Percentiles rank a stretch among this genome's conserved stretches.
phyloP scores from a whole-genome alignment of 2,113 vertebrate species.

The Girardinichthys multiradiatus region DNA sequence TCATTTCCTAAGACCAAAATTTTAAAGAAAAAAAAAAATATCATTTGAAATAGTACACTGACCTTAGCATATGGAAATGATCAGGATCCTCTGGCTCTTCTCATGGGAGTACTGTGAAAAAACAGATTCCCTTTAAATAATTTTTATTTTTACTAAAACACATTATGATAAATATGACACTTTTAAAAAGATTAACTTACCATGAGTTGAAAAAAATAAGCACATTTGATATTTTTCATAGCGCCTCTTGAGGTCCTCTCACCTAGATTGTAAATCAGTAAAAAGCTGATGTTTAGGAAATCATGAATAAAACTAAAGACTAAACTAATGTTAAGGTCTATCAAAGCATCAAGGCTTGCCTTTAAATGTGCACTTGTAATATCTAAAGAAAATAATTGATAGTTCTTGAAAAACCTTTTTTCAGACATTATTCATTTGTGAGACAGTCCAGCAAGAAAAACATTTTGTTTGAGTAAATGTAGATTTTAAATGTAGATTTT shows the following conservation, averaged over 20 bases:
- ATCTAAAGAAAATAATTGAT: no score
- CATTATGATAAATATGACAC: background rate
- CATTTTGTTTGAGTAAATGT: background rate
- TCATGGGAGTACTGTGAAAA: conserved; percentile 46
- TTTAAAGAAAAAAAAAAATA: background rate
- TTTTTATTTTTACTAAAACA: background rate
- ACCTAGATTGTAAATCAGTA: background rate
- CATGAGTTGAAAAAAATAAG: background rate
- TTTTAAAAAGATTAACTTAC: background rate
- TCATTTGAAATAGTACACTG: conserved; percentile 16
- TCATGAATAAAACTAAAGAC: background rate
- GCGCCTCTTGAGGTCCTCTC: background rate
- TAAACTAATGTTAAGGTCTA: background rate
- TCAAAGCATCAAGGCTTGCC: background rate
- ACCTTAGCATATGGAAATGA: conserved; percentile 69
- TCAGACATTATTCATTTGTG: background rate
- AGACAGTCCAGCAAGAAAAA: background rate
- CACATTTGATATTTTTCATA: background rate
- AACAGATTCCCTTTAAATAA: conserved; percentile 10
- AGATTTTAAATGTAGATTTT: background rate
- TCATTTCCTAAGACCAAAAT: conserved; percentile 7
- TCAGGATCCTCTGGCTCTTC: conserved; percentile 44
- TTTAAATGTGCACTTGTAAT: no score
- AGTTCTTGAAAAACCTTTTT: background rate
- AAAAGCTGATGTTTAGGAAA: background rate